These are phyloP conservation scores for Axis porcinus DNA, from an alignment of 2,113 vertebrate genomes.

Conservation along the genomic window DNA sequence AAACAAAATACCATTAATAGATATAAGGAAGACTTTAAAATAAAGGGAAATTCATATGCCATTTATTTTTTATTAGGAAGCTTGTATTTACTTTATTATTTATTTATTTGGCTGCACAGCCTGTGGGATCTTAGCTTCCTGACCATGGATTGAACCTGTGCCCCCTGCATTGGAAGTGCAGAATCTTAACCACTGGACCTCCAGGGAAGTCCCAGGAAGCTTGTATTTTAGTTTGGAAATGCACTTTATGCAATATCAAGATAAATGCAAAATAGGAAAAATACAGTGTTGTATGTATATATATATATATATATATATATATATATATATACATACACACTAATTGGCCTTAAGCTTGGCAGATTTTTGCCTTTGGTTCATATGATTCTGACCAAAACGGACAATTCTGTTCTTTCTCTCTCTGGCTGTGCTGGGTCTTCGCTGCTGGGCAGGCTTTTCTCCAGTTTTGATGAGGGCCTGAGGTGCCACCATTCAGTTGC, in stretches of 20 bases:
- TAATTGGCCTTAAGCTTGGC: constrained; percentile 33
- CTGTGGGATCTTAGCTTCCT: neutral
- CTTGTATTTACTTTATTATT: neutral
- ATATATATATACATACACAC: too few relatives aligned
- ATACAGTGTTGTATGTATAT: neutral
- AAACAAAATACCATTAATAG: neutral
- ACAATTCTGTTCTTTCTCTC: constrained; percentile 26
- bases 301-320: too few relatives aligned
- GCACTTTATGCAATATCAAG: constrained; percentile 48
- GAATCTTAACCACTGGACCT: neutral
- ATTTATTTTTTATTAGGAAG: constrained; percentile 33
- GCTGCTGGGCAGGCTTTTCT: neutral
- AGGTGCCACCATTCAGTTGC: neutral
- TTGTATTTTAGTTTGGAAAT: constrained; percentile 43
- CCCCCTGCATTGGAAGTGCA: neutral
- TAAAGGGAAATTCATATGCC: neutral
- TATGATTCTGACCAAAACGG: constrained; percentile 66
- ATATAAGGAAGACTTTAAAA: constrained; percentile 45
- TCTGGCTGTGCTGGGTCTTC: neutral
- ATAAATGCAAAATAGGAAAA: constrained; percentile 49
- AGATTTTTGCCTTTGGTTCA: constrained; percentile 65
- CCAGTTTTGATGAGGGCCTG: neutral
- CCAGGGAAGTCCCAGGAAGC: neutral
- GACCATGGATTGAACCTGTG: neutral
- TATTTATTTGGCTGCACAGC: neutral